These are phyloP conservation scores for Scolopax mira DNA, from an alignment of 2,113 vertebrate species.

Conservation along the genomic window DNA sequence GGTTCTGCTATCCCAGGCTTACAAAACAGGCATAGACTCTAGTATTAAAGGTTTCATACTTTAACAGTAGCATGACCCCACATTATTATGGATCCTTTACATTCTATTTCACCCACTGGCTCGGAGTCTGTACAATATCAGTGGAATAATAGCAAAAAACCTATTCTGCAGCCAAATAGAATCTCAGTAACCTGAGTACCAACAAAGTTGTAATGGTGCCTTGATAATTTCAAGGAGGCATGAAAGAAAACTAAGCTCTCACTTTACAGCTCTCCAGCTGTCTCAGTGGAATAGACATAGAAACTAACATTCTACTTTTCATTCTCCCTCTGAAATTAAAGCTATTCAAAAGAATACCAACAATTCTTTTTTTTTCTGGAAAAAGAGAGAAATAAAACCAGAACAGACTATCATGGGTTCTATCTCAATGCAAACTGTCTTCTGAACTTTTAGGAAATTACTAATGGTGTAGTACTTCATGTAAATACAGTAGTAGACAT, in stretches of 20 bases:
- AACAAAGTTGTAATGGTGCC: neutral
- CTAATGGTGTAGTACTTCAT: neutral
- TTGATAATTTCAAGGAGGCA: neutral
- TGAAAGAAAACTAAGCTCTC: neutral
- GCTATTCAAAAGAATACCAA: neutral
- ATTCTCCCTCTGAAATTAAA: neutral
- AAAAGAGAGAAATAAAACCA: neutral
- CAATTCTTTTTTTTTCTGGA: neutral
- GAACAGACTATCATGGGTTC: neutral
- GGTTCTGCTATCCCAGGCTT: neutral
- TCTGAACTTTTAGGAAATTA: neutral
- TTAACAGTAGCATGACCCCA: neutral
- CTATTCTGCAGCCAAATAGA: neutral
- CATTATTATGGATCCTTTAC: neutral
- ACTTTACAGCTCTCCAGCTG: neutral
- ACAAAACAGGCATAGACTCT: neutral
- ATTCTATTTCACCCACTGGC: neutral
- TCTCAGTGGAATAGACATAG: neutral
- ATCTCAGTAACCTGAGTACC: neutral
- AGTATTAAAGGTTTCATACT: neutral
- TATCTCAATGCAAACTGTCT: neutral
- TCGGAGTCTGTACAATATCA: neutral
- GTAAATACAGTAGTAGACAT: neutral
- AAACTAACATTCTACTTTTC: neutral
- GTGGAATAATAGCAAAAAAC: neutral